Percentiles rank a stretch among this genome's conserved stretches.
Evolutionary conservation across 2,797 vertebrate species (phyloP).

Genomic region (Cirrhinus molitorella): DNA sequence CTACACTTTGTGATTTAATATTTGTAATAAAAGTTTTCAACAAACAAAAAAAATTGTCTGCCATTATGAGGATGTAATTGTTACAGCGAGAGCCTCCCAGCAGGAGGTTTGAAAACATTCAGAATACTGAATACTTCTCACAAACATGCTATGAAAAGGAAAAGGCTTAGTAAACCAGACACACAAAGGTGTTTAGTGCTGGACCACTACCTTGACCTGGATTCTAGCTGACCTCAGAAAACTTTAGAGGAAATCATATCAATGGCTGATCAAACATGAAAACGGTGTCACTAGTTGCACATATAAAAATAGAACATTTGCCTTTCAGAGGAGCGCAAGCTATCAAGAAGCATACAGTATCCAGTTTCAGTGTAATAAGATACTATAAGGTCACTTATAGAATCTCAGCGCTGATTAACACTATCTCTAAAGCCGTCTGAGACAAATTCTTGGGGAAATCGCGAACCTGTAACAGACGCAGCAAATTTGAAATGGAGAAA

Average conservation of each 20-base stretch:
- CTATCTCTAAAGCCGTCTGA: conserved; percentile 51
- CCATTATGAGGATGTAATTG: conserved; percentile 53
- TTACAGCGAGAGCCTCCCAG: conserved; percentile 54
- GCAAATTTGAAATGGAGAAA: conserved; percentile 48
- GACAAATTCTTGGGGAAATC: conserved; percentile 43
- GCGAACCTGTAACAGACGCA: conserved; percentile 34
- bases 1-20: conserved; percentile 67
- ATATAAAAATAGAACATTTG: conserved; percentile 82
- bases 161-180: conserved; percentile 54
- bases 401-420: conserved; percentile 68
- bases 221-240: conserved; percentile 36
- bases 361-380: conserved; percentile 68
- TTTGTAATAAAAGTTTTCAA: conserved; percentile 62
- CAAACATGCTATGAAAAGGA: conserved; percentile 60
- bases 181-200: conserved; percentile 43
- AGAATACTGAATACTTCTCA: conserved; percentile 60
- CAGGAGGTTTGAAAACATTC: conserved; percentile 57
- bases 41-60: conserved; percentile 45
- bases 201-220: conserved; percentile 22
- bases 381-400: conserved; percentile 76
- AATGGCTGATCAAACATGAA: conserved; percentile 48
- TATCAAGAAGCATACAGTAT: conserved; percentile 69
- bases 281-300: conserved; percentile 65
- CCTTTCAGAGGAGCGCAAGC: conserved; percentile 71
- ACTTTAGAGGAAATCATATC: conserved; percentile 30